Evolutionary conservation across 2,888 invertebrate genomes (phyloP), one percentile per base, ranked within the genome.

Genomic region (Bibio marci): DNA sequence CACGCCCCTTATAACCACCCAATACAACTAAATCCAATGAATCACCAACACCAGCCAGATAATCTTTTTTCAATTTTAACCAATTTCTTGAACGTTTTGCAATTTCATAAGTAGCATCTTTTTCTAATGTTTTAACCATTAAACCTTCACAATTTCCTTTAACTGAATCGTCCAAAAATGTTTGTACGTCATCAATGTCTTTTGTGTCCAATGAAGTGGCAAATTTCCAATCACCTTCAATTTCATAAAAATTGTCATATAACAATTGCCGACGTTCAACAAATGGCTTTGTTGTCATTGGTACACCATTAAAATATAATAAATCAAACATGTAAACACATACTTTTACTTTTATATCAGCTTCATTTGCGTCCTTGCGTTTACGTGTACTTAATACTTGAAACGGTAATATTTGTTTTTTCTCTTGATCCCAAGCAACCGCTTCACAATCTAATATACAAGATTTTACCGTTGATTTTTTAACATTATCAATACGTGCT

Each of bases 61-160:
- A 98, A 67, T 98, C 98, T 56, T 97, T 97, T 61, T 97, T 97
- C 40, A 97, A 62, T 65, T 94, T 94, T 28, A 94, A 65, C 94
- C 94, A 95, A 60, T 91, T 92, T 46, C 78, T 74, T 0, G 90
- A 90, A 30, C 98, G 67, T 50, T 92, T 85, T 0, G 97, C 95
- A 49, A 98, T 97, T 68, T 98, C 97, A 62, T 98, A 98, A 0
- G 85, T 81, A 0, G 97, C 90, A 51, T 85, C 80, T 4, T 60
- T 58, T 48, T 79, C 73, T 37, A 98, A 64, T 0, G 94, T 88
- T 67, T 98, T 98, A 7, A 98, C 88, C 97, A 98, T 98, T 41
- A 98, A 68, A 2, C 98, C 98, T 67, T 98, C 98, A 63, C 98
- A 98, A 55, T 92, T 91, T 39, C 85, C 91, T 69, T 86, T 87